Evolutionary conservation across 2,113 vertebrate species (phyloP), one percentile per base, ranked within the genome.

Genomic region (Pluvianellus socialis): DNA sequence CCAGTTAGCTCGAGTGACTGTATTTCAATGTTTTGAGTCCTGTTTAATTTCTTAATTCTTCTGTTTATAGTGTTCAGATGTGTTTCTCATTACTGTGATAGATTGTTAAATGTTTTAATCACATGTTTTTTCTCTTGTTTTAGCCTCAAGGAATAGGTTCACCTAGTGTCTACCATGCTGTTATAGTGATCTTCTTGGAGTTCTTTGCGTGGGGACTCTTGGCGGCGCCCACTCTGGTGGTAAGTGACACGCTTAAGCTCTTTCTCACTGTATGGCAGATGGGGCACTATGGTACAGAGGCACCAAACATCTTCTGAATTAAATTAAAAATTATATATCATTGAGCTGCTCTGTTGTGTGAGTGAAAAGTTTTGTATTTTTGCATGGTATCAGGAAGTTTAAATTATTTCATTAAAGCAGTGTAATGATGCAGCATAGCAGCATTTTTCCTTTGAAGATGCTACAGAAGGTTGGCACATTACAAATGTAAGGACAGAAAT

Each of bases 161-260:
- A 56, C 99, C 99, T n/a, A 99, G 99, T 96, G 98, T 99, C 83
- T 99, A 99, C 97, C 99, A 99, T 4, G 99, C 99, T 22, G 99
- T 99, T 61, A 99, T 99, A 6, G 99, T 99, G 92, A 99, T 99
- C 97, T 99, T 99, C 96, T 96, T 99, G 98, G 99, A 99, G 92
- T 99, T 99, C 91, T 99, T 99, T 96, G 99, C 99, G 4, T 99
- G 99, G 99, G 99, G 99, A 93, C 97, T 99, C 71, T 79, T 99
- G 94, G 99, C 99, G 28, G 99, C 99, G 9, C 99, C 99, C 47
- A 99, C 99, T 10, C 96, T 99, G 81, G 98, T 98, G 98, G 99
- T 99, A 98, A 98, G 98, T 97, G 86, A 45, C 65, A 17, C 8
- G 7, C 1, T 1, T 61, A 11, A 66, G 16, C 44, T 62, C 74